phyloP scores from a whole-genome alignment of 2,797 vertebrate genomes.

The Rhabdophis nuchalis region DNA sequence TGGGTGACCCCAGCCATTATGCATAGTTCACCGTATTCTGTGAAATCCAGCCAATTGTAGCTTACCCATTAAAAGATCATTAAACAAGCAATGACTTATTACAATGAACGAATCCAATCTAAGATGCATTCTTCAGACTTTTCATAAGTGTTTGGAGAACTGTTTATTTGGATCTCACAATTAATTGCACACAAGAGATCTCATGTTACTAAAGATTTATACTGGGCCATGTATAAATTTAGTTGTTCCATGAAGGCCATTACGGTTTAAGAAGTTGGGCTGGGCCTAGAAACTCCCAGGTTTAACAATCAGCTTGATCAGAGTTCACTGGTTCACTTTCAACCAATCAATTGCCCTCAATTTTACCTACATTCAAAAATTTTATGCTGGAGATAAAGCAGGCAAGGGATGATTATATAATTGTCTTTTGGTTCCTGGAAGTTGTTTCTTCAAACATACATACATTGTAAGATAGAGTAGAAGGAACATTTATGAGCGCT shows the following conservation, averaged over 20 bases:
- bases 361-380: neutral
- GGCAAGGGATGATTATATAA: neutral
- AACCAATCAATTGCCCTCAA: neutral
- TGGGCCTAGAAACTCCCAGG: neutral
- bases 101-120: neutral
- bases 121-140: neutral
- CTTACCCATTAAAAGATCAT: neutral
- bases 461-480: neutral
- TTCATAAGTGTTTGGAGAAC: neutral
- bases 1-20: neutral
- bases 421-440: neutral
- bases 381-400: neutral
- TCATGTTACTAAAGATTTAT: neutral
- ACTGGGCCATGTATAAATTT: neutral
- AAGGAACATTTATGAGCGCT: neutral
- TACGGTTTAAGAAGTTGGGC: neutral
- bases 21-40: neutral
- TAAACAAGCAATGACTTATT: neutral
- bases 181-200: neutral
- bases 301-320: neutral
- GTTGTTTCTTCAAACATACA: neutral
- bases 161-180: neutral
- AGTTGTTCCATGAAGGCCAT: neutral
- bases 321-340: neutral
- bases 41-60: neutral